Percentiles rank a stretch among this genome's conserved stretches.
These are phyloP conservation scores for Vulpes lagopus DNA, from an alignment of 2,113 vertebrate species.

Conservation along the genomic window DNA sequence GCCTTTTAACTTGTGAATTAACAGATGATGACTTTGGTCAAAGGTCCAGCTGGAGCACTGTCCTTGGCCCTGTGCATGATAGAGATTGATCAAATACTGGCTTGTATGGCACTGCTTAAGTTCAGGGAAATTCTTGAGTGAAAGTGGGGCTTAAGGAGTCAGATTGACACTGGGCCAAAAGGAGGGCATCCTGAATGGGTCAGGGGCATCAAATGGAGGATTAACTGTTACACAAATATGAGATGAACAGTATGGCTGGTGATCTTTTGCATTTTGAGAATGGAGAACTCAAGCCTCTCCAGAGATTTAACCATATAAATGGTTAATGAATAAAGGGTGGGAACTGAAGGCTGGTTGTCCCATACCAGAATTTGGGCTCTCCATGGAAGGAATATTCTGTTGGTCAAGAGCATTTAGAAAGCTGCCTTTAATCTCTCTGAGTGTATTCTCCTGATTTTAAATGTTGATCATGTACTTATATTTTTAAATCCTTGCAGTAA, in stretches of 20 bases:
- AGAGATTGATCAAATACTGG: background rate
- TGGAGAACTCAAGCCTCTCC: background rate
- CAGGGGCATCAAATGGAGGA: background rate
- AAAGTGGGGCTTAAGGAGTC: background rate
- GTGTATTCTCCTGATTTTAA: background rate
- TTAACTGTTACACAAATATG: background rate
- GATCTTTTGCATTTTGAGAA: background rate
- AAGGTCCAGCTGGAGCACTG: background rate
- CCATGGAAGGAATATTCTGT: background rate
- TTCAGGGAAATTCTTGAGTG: background rate
- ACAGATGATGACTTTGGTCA: background rate
- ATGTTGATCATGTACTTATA: background rate
- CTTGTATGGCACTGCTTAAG: background rate
- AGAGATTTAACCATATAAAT: background rate
- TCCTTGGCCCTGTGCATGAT: background rate
- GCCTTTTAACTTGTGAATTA: background rate
- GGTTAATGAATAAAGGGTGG: background rate
- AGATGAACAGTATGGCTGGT: background rate
- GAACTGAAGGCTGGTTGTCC: background rate
- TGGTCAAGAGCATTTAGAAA: background rate
- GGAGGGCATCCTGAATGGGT: background rate
- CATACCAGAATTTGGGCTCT: background rate
- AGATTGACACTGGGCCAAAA: background rate
- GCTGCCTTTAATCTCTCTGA: background rate
- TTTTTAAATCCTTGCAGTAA: background rate